Percentiles rank a stretch among this genome's conserved stretches.
These are phyloP conservation scores for Trematomus loennbergii DNA, from an alignment of 2,113 vertebrate species.

Conservation along the genomic window DNA sequence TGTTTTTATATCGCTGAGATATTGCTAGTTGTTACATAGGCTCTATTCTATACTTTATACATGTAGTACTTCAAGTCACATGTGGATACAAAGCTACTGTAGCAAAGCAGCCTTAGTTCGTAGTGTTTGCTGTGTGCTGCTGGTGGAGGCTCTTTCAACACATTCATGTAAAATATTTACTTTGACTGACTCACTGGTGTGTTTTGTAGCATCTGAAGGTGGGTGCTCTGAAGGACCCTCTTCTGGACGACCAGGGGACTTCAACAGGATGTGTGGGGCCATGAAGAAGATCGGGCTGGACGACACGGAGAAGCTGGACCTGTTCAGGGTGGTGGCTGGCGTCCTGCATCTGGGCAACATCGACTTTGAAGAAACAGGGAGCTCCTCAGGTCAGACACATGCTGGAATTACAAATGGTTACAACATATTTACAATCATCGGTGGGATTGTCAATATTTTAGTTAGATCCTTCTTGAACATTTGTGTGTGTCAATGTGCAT, in stretches of 20 bases:
- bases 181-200: not conserved
- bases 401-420: not conserved
- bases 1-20: conserved; percentile 4
- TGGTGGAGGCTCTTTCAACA: conserved; percentile 35
- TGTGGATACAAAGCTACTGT: not conserved
- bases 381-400: conserved; percentile 89
- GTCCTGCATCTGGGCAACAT: conserved; percentile 98
- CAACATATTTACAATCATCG: not conserved
- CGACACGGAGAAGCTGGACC: conserved; percentile 95
- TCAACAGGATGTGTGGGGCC: conserved; percentile 95
- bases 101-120: conserved; percentile 11
- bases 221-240: conserved; percentile 93
- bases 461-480: too few species aligned
- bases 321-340: conserved; percentile 96
- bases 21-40: not conserved
- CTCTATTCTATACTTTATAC: not conserved
- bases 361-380: conserved; percentile 98
- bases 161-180: not conserved
- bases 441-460: not conserved
- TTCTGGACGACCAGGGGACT: conserved; percentile 96
- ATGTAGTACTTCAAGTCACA: not conserved
- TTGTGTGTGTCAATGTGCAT: too few species aligned
- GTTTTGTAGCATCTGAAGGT: conserved; percentile 87
- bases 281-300: conserved; percentile 98
- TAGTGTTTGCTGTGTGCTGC: conserved; percentile 40